These are phyloP conservation scores for Darevskia nairensis DNA, from an alignment of 2,797 vertebrate genomes.

Conservation along the genomic window DNA sequence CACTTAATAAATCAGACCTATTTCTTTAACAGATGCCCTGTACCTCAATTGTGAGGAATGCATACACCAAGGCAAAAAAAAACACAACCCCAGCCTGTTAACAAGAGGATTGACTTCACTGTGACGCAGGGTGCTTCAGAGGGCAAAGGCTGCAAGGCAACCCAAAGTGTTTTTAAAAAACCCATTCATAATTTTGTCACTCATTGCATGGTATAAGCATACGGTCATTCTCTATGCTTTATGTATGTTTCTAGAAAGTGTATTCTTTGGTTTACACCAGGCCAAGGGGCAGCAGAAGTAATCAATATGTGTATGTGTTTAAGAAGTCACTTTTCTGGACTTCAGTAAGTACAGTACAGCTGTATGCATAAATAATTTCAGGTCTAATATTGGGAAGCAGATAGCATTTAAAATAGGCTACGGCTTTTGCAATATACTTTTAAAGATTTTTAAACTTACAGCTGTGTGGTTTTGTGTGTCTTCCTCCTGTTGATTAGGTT, in stretches of 20 bases:
- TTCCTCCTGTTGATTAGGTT: constrained; percentile 78
- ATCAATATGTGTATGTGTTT: background rate
- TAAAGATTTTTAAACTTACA: background rate
- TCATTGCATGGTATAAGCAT: too few species aligned
- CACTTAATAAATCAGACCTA: background rate
- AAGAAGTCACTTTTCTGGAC: background rate
- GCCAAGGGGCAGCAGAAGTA: background rate
- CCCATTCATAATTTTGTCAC: too few species aligned
- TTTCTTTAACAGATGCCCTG: background rate
- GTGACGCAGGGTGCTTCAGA: background rate
- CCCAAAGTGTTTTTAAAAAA: background rate
- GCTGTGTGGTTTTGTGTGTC: constrained; percentile 25
- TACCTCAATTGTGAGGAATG: background rate
- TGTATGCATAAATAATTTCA: constrained; percentile 8
- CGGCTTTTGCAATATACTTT: background rate
- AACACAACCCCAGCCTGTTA: background rate
- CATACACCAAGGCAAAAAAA: background rate
- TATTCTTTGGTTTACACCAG: background rate
- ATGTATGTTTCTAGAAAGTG: background rate
- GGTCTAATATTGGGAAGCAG: background rate
- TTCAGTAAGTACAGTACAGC: background rate
- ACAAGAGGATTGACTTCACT: background rate
- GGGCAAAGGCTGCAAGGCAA: background rate
- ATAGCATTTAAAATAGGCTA: background rate
- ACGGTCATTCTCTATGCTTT: background rate